Percentiles rank a stretch among this genome's conserved stretches.
These are phyloP conservation scores for Hoplostethus atlanticus DNA, from an alignment of 2,797 vertebrate genomes.

Conservation along the genomic window DNA sequence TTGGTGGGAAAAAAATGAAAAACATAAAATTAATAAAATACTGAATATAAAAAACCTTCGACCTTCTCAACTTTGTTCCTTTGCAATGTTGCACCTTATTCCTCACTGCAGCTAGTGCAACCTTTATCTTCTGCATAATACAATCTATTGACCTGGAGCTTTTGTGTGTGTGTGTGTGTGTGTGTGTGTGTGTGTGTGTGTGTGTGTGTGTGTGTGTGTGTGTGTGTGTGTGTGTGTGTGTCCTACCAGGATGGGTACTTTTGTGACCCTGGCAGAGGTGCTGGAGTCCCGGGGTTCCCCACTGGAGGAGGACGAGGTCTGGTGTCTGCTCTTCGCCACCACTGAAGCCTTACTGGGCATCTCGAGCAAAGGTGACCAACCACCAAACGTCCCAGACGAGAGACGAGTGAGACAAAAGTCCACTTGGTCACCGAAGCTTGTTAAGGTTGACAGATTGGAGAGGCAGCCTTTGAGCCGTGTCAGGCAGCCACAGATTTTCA, in stretches of 20 bases:
- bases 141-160: neutral
- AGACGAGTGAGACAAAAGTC: too few relatives aligned
- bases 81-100: too few relatives aligned
- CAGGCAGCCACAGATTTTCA: too few relatives aligned
- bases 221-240: conserved; percentile 7
- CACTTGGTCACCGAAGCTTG: too few relatives aligned
- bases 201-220: conserved; percentile 6
- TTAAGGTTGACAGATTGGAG: too few relatives aligned
- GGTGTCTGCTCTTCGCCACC: conserved; percentile 88
- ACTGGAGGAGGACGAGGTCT: conserved; percentile 91
- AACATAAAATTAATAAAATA: too few relatives aligned
- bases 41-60: too few relatives aligned
- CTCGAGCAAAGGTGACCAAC: conserved; percentile 81
- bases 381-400: too few relatives aligned
- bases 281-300: conserved; percentile 88
- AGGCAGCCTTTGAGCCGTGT: too few relatives aligned
- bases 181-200: neutral
- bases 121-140: neutral
- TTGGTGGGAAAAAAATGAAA: too few relatives aligned
- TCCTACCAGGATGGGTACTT: conserved; percentile 85
- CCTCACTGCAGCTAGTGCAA: neutral
- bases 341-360: conserved; percentile 85
- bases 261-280: conserved; percentile 90
- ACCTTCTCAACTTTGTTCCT: too few relatives aligned
- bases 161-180: conserved; percentile 8